Evolutionary conservation across 1,140 invertebrate species (phyloP), one percentile per base, ranked within the genome.

Genomic region (Epicauta chinensis): DNA sequence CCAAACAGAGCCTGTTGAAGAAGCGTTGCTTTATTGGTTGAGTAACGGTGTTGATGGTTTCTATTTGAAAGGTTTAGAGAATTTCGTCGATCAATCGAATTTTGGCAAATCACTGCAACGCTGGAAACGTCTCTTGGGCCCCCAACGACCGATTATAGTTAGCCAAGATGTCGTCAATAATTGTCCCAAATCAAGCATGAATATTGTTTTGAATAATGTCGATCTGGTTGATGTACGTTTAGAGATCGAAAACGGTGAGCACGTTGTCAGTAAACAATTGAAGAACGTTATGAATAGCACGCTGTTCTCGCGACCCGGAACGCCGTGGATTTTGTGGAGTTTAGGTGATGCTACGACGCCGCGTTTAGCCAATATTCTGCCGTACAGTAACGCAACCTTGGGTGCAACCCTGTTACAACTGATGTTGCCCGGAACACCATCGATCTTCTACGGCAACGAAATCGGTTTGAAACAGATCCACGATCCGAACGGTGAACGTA

Each of bases 381-480:
- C 71, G 31, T 67, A 73, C 14, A 61, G 66, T 3, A 85, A 87
- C 62, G 79, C 78, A 12, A 82, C 80, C 10, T 66, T 79, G 43
- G 82, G 82, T 2, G 75, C 81, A 2, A 77, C 78, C 9, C 70
- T 88, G 35, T 70, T 91, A 48, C 77, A 83, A 50, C 76, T 89
- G 63, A 81, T 83, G 72, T 66, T 92, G 15, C 88, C 89, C 1
- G 89, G 89, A 3, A 87, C 86, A 7, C 78, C 86, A 0, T 87
- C 77, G 56, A 80, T 91, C 57, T 87, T 90, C 66, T 90, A 91
- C 65, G 87, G 87, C 4, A 87, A 91, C 68, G 88, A 90, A 75
- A 79, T 89, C 53, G 78, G 77, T 12, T 69, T 80, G 31, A 55
- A 75, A 32, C 66, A 73, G 47, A 58, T 71, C 14, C 56, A 67